Percentiles rank a stretch among this genome's conserved stretches.
phyloP scores from a whole-genome alignment of 2,113 vertebrate species.

The Xiphorhynchus elegans region DNA sequence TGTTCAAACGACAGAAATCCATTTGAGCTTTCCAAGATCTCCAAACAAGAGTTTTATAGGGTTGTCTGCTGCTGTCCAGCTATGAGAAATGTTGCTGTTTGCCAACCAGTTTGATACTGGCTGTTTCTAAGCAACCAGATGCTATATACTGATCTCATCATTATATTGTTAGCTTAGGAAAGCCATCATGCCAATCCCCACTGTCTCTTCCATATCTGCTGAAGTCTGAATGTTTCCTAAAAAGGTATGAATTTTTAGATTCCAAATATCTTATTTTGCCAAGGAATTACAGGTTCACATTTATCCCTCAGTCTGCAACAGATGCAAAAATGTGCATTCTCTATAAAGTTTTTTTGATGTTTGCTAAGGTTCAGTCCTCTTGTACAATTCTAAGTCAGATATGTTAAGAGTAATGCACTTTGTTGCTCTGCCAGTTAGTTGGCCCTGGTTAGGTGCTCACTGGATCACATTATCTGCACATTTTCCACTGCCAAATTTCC shows the following conservation, averaged over 20 bases:
- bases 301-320: not conserved
- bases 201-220: not conserved
- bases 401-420: not conserved
- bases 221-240: not conserved
- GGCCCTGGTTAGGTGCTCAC: not conserved
- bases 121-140: not conserved
- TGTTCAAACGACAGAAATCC: not conserved
- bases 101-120: not conserved
- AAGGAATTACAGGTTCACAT: not conserved
- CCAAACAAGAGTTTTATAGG: not conserved
- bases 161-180: not conserved
- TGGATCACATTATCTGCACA: accelerated
- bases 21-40: not conserved
- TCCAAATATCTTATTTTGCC: not conserved
- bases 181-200: not conserved
- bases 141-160: not conserved
- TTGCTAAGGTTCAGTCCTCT: not conserved
- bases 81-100: not conserved
- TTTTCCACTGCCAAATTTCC: not conserved
- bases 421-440: not conserved
- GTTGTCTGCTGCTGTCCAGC: not conserved
- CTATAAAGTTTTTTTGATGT: not conserved
- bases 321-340: not conserved
- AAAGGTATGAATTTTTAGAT: not conserved
- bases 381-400: not conserved